Evolutionary conservation across 2,888 invertebrate species (phyloP), one percentile per base, ranked within the genome.

Genomic region (Steinernema carpocapsae): DNA sequence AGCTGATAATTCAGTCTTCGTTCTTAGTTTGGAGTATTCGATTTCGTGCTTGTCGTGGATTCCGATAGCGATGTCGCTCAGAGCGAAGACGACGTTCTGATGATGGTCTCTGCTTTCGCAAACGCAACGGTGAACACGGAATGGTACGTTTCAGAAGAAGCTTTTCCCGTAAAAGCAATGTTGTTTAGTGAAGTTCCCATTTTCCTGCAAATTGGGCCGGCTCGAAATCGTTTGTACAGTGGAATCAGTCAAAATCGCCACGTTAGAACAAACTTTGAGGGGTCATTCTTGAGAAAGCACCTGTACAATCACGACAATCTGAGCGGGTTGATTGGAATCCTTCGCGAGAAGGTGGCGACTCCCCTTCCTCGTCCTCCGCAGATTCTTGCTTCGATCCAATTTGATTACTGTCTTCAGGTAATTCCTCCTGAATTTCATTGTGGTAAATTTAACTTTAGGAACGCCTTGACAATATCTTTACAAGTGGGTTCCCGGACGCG

Each of bases 131-230:
- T 71, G 10, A 78, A 74, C 43, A 70, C 52, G 22, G 76, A 78
- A 17, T 80, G 74, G 73, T 76, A 32, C 17, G 37, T 43, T 24
- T 22, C n/a, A 26, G 19, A 32, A 24, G 1, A 10, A n/a, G 43
- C 73, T 2, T 51, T 24, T 59, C 17, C 72, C 17, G 7, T n/a
- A 56, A 43, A 43, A 43, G 43, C 59, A 4, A 24, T 22, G 19
- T 0, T 77, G 88, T 89, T 42, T 85, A 92, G 92, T 87, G 91
- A 92, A 77, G 90, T 94, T 78, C 95, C 97, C 26, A 90, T 94
- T 26, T 94, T 97, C 89, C 91, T 95, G 29, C 94, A 95, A 89
- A 91, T 94, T 29, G 91, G 92, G 83, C 92, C 93, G 87, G 91
- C 91, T 79, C 93, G 93, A 92, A 93, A 94, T 86, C 91, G 92